Evolutionary conservation across 2,113 vertebrate species (phyloP), one percentile per base, ranked within the genome.

Genomic region (Pseudorasbora parva): DNA sequence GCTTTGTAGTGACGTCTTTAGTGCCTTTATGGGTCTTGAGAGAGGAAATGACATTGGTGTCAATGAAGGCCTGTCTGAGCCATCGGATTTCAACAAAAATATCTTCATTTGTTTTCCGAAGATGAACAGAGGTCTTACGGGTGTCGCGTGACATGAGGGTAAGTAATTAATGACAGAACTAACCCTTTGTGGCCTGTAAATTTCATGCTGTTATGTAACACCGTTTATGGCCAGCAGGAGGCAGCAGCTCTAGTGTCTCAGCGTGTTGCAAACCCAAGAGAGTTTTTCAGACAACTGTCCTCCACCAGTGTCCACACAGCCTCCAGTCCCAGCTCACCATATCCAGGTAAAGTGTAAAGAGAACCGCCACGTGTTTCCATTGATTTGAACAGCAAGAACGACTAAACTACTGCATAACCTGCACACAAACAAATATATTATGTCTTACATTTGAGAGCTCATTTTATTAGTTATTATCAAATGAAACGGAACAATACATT

Each of bases 231-330:
- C 37, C 21, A 27, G 41, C 85, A 93, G 92, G 91, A 93, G 84
- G 92, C 88, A 1, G 92, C 91, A 0, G 85, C 57, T 56, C 89
- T 91, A 11, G 90, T 91, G 0, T 91, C 90, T 1, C 88, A 91
- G 78, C 88, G 90, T n/a, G 12, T 82, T 0, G 84, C 88, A 76
- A 91, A 91, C 47, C 91, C 92, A 0, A 85, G 92, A 60, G 91
- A 88, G 8, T 91, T 92, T 86, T 91, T 93, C 75, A 89, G 84
- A 68, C 91, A 91, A 59, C 88, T 90, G 64, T 92, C 91, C 2
- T 92, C 89, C 3, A 89, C 89, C 0, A 25, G 73, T 21, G 88
- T 89, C 2, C 11, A 85, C 21, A 27, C 86, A 17, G 30, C 7
- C 0, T 41, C 79, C 0, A 78, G 83, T 49, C 87, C 88, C 11